Evolutionary conservation across 2,113 vertebrate genomes (phyloP).

Genomic region (Halichoerus grypus): DNA sequence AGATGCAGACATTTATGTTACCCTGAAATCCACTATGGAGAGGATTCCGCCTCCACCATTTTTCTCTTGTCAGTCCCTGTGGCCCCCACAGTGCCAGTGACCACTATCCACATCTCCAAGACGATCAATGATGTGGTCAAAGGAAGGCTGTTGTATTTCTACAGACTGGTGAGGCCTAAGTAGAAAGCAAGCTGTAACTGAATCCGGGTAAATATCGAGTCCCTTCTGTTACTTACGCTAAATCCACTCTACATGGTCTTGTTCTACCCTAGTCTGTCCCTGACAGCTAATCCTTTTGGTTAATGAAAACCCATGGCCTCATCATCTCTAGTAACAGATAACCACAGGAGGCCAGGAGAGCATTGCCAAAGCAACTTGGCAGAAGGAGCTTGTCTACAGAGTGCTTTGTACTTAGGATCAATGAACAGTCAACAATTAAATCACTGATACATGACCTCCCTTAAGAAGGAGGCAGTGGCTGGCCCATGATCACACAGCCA

Average conservation of each 20-base stretch:
- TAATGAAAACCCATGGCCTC: background rate
- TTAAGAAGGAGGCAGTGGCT: background rate
- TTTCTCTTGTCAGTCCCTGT: background rate
- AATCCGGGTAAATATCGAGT: background rate
- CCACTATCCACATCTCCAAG: background rate
- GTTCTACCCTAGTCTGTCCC: background rate
- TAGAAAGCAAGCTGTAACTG: background rate
- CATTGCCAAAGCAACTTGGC: background rate
- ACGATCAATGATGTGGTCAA: background rate
- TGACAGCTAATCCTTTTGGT: background rate
- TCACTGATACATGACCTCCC: background rate
- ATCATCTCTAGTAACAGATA: background rate
- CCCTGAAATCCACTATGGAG: background rate
- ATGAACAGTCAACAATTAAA: background rate
- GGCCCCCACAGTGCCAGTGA: background rate
- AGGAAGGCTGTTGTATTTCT: background rate
- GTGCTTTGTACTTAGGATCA: constrained; percentile 8
- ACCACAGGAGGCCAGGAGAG: background rate
- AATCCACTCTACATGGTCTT: background rate
- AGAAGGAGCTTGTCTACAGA: background rate
- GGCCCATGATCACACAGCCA: background rate
- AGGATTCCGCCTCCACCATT: background rate
- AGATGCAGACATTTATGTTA: background rate
- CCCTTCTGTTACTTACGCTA: background rate
- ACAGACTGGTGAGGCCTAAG: background rate